Conservation (phyloP, 2,797 vertebrate species). For the Falco berigora region DNA sequence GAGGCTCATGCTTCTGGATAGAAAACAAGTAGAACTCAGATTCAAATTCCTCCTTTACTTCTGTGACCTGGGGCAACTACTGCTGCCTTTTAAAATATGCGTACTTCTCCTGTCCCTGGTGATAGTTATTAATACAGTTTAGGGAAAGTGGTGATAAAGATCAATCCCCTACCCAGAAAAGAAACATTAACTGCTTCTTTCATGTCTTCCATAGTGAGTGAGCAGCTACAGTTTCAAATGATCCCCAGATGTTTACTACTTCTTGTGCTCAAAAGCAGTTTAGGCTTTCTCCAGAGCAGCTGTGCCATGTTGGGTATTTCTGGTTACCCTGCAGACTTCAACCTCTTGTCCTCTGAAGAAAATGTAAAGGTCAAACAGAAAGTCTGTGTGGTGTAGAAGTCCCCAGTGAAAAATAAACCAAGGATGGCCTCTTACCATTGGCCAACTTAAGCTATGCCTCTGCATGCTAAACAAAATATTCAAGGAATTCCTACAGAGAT, state of each 20-base stretch:
- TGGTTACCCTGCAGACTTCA: constrained; percentile 14
- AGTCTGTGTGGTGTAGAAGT: neutral
- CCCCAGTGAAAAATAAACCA: constrained; percentile 55
- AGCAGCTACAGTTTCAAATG: constrained; percentile 37
- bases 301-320: neutral
- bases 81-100: neutral
- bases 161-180: constrained; percentile 27
- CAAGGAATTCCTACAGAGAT: constrained; percentile 38
- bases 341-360: constrained; percentile 29
- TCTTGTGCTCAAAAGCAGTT: neutral
- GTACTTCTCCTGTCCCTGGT: constrained; percentile 15
- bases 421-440: neutral
- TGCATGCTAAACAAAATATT: constrained; percentile 41
- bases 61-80: constrained; percentile 4
- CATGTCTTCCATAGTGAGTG: constrained; percentile 1
- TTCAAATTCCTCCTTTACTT: neutral
- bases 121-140: constrained; percentile 57
- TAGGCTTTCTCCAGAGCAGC: neutral
- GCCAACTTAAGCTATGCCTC: constrained; percentile 17
- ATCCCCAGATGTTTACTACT: neutral
- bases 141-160: constrained; percentile 52
- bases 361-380: constrained; percentile 43
- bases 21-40: constrained; percentile 10
- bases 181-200: constrained; percentile 36
- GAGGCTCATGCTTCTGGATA: neutral